Base-by-base conservation (phyloP, 2,113 vertebrate genomes). In the Carlito syrichta region DNA sequence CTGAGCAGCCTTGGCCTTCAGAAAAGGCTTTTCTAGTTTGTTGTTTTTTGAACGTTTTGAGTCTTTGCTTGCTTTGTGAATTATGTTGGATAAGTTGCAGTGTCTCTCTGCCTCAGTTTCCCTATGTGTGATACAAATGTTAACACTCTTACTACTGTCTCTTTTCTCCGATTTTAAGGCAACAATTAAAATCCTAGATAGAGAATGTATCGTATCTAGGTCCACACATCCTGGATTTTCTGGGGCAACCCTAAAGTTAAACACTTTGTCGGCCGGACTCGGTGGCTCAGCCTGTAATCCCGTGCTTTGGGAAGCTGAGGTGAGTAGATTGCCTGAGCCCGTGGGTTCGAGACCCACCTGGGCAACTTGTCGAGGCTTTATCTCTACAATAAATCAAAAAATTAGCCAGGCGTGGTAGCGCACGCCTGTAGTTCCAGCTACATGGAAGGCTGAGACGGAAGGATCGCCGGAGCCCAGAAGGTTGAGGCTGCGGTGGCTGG, bases 91-190 rank as follows among this genome's bases (percentile, higher is more conserved):
- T 20, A 68, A 50, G 12, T 9, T 11, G 25, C 2, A 6, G 1
- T 25, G 14, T 25, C 66, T 76, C 74, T 63, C 54, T 83, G 52
- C 82, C 81, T 83, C 58, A 10, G 35, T 86, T 79, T 91, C 38
- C 83, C n/a, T 10, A 0, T 12, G 20, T 0, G 20, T 35, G 68
- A 32, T 8, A 40, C 14, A 35, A 27, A n/a, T 1, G 9, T n/a
- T 25, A 23, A 30, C 23, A 8, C n/a, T 12, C 14, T 78, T 43
- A 12, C 9, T 10, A 32, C 2, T 3, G 23, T 58, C 54, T 50
- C 83, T 94, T n/a, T 54, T 56, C 77, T 89, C 83, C 45, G 16
- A 50, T 38, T 86, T 92, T 78, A 79, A 93, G 27, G 27, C 6
- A 38, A 40, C 13, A 2, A 40, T 79, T 40, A 79, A 87, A 58